Evolutionary conservation across 2,113 vertebrate genomes (phyloP).

Genomic region (Gavia stellata): DNA sequence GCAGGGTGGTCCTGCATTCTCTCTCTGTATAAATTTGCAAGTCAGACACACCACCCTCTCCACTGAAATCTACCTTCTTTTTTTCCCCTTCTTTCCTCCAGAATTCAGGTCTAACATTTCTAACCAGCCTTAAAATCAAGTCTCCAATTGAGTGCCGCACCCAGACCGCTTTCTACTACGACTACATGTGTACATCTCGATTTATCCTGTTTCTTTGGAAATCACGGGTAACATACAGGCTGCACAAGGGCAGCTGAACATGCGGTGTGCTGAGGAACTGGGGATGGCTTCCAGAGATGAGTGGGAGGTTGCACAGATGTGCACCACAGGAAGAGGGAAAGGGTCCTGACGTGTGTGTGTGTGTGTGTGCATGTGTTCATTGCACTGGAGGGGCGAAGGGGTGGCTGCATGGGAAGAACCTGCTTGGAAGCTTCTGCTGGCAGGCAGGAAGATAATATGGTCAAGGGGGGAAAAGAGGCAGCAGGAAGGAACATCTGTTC

Average conservation of each 20-base stretch:
- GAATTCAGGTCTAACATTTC: slow-evolving; percentile 47
- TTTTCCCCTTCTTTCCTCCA: not conserved
- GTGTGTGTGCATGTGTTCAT: not conserved
- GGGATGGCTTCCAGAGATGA: not conserved
- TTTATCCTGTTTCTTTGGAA: slow-evolving; percentile 53
- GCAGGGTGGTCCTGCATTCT: not conserved
- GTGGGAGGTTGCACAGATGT: not conserved
- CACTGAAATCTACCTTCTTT: not conserved
- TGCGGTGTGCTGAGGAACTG: not conserved
- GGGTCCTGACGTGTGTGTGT: not conserved
- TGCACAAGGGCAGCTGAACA: slow-evolving; percentile 7
- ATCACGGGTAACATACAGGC: slow-evolving; percentile 20
- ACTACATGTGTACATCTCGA: slow-evolving; percentile 34
- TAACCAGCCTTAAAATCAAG: slow-evolving; percentile 53
- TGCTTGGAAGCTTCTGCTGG: not conserved
- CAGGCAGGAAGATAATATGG: not conserved
- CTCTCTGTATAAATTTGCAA: not conserved
- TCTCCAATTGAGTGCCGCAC: slow-evolving; percentile 43
- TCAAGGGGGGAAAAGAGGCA: not conserved
- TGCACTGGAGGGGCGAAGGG: not conserved
- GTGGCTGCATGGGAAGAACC: not conserved
- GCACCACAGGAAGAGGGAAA: not conserved
- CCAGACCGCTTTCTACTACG: not conserved
- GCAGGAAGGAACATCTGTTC: not conserved
- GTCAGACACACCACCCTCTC: not conserved